These are phyloP conservation scores for Orientallactaga sibirica DNA, from an alignment of 2,797 vertebrate genomes.

Conservation along the genomic window DNA sequence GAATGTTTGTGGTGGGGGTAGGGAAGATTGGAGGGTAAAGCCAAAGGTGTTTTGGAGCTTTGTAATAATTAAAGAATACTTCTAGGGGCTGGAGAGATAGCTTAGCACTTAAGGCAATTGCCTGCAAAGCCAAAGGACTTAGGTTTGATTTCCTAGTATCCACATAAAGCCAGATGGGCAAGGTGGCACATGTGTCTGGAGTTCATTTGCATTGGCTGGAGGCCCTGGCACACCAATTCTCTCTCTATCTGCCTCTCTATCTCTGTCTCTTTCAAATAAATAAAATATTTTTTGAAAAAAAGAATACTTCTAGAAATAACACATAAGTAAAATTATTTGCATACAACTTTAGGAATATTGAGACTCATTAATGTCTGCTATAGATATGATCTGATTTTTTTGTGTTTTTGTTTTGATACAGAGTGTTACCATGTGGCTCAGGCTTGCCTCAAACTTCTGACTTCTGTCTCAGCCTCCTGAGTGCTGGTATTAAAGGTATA, in stretches of 20 bases:
- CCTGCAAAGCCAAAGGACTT: too few relatives aligned
- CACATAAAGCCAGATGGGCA: too few relatives aligned
- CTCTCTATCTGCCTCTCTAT: too few relatives aligned
- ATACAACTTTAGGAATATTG: neutral
- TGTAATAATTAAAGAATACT: neutral
- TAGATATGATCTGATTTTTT: neutral
- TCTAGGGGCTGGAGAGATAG: neutral
- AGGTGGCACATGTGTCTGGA: too few relatives aligned
- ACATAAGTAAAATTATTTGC: neutral
- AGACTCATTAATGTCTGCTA: neutral
- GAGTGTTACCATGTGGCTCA: neutral
- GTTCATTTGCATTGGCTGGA: too few relatives aligned
- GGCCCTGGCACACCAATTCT: too few relatives aligned
- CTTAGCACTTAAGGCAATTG: too few relatives aligned
- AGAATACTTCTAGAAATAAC: too few relatives aligned
- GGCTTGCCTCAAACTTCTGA: neutral
- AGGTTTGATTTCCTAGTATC: too few relatives aligned
- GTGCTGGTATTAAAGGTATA: neutral
- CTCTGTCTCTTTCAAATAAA: too few relatives aligned
- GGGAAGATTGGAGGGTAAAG: neutral
- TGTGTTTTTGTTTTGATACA: neutral
- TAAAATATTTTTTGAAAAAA: neutral
- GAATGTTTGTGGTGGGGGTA: neutral
- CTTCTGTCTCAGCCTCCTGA: neutral
- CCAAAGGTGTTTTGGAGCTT: neutral